Evolutionary conservation across 2,797 vertebrate species (phyloP).

Genomic region (Sandelia bainsii): DNA sequence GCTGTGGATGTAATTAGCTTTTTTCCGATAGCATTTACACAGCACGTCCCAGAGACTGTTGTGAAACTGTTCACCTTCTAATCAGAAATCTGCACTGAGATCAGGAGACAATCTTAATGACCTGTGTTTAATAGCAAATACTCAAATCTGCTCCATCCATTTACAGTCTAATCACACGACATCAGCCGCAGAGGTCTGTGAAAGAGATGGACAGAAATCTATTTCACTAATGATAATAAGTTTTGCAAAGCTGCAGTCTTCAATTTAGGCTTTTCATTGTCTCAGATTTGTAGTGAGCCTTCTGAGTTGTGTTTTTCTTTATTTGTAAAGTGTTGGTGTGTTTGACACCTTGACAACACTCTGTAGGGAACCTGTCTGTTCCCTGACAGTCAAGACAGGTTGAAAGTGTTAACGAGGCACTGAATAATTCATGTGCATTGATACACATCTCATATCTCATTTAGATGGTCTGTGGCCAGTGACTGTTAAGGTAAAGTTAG

Average conservation of each 20-base stretch:
- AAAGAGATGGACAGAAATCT: constrained; percentile 52
- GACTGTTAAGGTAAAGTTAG: constrained; percentile 39
- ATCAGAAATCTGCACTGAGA: constrained; percentile 63
- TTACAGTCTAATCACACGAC: constrained; percentile 42
- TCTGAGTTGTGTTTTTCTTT: background rate
- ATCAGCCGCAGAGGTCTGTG: constrained; percentile 22
- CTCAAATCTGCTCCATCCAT: constrained; percentile 27
- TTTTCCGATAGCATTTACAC: constrained; percentile 55
- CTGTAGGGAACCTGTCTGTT: constrained; percentile 43
- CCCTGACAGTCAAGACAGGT: constrained; percentile 35
- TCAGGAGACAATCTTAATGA: constrained; percentile 71
- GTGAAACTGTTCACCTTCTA: constrained; percentile 48
- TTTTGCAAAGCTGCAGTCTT: constrained; percentile 16
- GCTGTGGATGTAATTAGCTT: constrained; percentile 60
- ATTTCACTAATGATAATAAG: constrained; percentile 21
- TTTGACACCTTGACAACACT: constrained; percentile 44
- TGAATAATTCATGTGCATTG: constrained; percentile 71
- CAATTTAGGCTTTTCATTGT: background rate
- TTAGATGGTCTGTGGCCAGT: constrained; percentile 45
- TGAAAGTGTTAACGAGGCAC: constrained; percentile 59
- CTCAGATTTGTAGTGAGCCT: background rate
- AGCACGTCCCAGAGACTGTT: constrained; percentile 29
- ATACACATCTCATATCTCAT: constrained; percentile 60
- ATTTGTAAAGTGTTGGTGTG: constrained; percentile 25
- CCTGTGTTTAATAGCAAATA: constrained; percentile 59